A percentile compares a stretch with the other conserved stretches of the same genome.
phyloP scores from a whole-genome alignment of 2,888 invertebrate species.

The Tetragonula carbonaria region DNA sequence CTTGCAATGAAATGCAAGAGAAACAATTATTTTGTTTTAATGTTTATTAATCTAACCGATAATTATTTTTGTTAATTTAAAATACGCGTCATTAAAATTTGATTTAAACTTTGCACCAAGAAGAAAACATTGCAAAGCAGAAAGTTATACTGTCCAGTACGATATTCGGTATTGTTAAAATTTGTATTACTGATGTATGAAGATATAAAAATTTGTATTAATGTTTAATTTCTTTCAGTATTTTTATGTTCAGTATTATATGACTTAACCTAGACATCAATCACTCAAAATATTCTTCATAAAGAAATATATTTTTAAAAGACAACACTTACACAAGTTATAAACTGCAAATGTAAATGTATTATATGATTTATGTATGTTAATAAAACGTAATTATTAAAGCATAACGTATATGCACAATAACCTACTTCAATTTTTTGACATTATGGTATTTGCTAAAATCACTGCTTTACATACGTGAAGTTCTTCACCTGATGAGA shows the following conservation, averaged over 20 bases:
- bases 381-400: not conserved
- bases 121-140: slow-evolving; percentile 42
- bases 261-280: not conserved
- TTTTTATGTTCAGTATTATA: not conserved
- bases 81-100: slow-evolving; percentile 13
- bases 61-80: not conserved
- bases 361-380: not conserved
- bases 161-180: not conserved
- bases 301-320: not conserved
- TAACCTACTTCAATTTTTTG: no score
- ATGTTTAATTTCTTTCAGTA: not conserved
- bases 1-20: slow-evolving; percentile 50
- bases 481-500: no score
- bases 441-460: no score
- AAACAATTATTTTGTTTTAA: slow-evolving; percentile 5
- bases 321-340: not conserved
- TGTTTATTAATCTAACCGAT: not conserved
- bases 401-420: no score
- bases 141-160: not conserved
- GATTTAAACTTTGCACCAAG: slow-evolving; percentile 55
- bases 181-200: not conserved
- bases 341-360: not conserved
- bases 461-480: no score
- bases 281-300: not conserved
- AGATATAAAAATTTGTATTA: not conserved